Base-by-base conservation (phyloP, 2,113 vertebrate genomes). In the Orientallactaga bullata region DNA sequence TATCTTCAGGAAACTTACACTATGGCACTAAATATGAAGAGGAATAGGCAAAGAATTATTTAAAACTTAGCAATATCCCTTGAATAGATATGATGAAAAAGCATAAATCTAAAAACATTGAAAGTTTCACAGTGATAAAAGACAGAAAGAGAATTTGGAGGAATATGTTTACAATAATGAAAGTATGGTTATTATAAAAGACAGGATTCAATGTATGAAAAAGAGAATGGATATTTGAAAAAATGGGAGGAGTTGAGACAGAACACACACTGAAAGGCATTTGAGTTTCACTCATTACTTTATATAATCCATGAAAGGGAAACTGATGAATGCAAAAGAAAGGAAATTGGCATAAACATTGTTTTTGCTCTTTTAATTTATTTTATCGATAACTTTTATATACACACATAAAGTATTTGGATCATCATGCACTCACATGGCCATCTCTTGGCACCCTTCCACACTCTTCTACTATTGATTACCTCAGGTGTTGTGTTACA, bases 41-140 rank as follows among this genome's bases (percentile, higher is more conserved):
- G 2, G 82, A 1, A 69, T 71, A 37, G 20, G 3, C 23, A 89
- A 93, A 7, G 55, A 71, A 23, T 51, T 79, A 73, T 76, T 88
- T 72, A 66, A 69, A 72, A 88, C 26, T n/a, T 74, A 63, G 42
- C 65, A 69, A 17, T 11, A 63, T 21, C 11, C 69, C 47, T 85
- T 91, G n/a, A 82, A 35, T 61, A 5, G 42, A 69, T 35, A 73
- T 5, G 61, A 88, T 81, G 37, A 61, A 51, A 71, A 93, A 10
- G 32, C 15, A 18, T 17, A 80, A 79, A 23, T 24, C 39, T n/a
- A 58, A 1, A 1, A 73, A 72, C 9, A 35, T 60, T 26, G n/a
- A 39, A 32, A 23, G 21, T 65, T 88, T 91, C 78, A 76, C 60
- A 76, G 37, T 93, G 47, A 78, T 71, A 77, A 58, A 84, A 73